A percentile compares a stretch with the other conserved stretches of the same genome.
Conservation (phyloP, 2,888 invertebrate species). For the Phlogophora meticulosa region DNA sequence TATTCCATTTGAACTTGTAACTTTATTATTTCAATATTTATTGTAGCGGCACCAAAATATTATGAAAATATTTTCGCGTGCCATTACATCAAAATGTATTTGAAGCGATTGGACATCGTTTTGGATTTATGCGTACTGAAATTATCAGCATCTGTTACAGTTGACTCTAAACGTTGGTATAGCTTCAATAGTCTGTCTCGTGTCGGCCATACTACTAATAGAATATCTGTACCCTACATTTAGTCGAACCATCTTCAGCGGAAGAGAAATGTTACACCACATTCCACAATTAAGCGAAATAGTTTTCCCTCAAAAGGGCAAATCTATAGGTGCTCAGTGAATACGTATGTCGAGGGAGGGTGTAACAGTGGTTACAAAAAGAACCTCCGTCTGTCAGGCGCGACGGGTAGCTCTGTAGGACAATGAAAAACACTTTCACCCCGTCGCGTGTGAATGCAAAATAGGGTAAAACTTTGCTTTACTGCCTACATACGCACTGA, state of each 20-base stretch:
- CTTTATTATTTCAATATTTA: slow-evolving; percentile 54
- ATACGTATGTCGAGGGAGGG: slow-evolving; percentile 67
- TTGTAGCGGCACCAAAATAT: slow-evolving; percentile 43
- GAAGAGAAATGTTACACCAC: slow-evolving; percentile 38
- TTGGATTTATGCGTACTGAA: slow-evolving; percentile 31
- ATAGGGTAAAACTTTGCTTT: slow-evolving; percentile 74
- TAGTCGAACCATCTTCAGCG: slow-evolving; percentile 24
- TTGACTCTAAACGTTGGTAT: slow-evolving; percentile 26
- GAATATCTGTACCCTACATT: slow-evolving; percentile 29
- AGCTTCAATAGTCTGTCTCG: slow-evolving; percentile 14
- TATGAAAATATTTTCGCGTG: slow-evolving; percentile 36
- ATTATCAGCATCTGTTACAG: slow-evolving; percentile 52
- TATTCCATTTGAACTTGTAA: slow-evolving; percentile 52
- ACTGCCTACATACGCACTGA: slow-evolving; percentile 71
- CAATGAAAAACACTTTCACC: slow-evolving; percentile 88
- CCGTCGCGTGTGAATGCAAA: slow-evolving; percentile 84
- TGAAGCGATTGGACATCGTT: slow-evolving; percentile 32
- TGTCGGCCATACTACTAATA: slow-evolving; percentile 16
- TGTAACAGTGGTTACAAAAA: slow-evolving; percentile 74
- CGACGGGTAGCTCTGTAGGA: slow-evolving; percentile 75
- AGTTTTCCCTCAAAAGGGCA: slow-evolving; percentile 67
- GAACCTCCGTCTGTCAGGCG: slow-evolving; percentile 78
- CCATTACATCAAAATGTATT: slow-evolving; percentile 43
- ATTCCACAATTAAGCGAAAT: slow-evolving; percentile 57
- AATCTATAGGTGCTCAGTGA: slow-evolving; percentile 71